phyloP scores from a whole-genome alignment of 2,113 vertebrate species.

The Machaerirhynchus nigripectus region DNA sequence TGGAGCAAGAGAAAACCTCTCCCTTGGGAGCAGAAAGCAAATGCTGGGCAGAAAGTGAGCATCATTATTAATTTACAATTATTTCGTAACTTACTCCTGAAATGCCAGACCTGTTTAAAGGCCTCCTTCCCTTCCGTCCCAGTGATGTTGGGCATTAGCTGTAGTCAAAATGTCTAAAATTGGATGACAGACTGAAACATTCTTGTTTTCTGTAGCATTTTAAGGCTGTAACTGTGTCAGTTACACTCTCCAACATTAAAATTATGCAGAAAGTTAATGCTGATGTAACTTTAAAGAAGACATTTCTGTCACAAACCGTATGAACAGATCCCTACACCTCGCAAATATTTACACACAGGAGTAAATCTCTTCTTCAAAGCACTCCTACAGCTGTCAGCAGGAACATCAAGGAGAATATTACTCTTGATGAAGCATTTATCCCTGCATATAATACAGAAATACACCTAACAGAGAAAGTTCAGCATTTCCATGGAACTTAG shows the following conservation, averaged over 20 bases:
- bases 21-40: slow-evolving; percentile 31
- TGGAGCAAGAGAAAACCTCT: slow-evolving; percentile 11
- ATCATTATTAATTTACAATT: slow-evolving; percentile 59
- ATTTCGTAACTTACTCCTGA: not conserved
- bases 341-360: not conserved
- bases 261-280: not conserved
- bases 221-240: not conserved
- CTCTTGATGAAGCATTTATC: not conserved
- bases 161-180: not conserved
- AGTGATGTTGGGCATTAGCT: not conserved
- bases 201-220: not conserved
- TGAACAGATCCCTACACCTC: not conserved
- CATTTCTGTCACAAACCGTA: not conserved
- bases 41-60: slow-evolving; percentile 48
- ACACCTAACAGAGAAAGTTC: not conserved
- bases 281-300: not conserved
- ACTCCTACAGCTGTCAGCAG: not conserved
- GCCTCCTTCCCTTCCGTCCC: not conserved
- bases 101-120: slow-evolving; percentile 10
- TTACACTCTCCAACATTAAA: not conserved
- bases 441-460: not conserved
- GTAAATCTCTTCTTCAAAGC: not conserved
- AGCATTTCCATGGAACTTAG: not conserved
- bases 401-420: not conserved
- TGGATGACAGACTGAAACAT: not conserved